Evolutionary conservation across 2,797 vertebrate genomes (phyloP).

Genomic region (Falco biarmicus): DNA sequence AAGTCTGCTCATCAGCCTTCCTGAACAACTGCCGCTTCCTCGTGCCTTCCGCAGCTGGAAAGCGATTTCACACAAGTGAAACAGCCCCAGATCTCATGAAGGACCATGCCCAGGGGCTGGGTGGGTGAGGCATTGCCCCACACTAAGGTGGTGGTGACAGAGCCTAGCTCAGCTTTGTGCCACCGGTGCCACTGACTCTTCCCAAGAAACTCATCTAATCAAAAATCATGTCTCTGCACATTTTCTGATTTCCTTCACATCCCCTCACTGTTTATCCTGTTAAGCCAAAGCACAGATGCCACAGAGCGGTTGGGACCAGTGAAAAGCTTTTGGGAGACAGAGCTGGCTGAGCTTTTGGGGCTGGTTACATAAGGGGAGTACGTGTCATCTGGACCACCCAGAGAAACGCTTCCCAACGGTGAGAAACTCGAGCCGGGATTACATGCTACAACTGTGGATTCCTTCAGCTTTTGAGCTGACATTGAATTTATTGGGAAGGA

Average conservation of each 20-base stretch:
- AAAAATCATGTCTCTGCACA: neutral
- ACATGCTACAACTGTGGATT: neutral
- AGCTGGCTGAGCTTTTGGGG: neutral
- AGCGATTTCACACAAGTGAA: accelerated
- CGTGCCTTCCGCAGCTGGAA: accelerated
- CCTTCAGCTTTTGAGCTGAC: conserved; percentile 34
- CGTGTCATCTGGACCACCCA: neutral
- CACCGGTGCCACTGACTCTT: neutral
- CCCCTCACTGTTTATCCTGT: accelerated
- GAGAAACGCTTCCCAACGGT: conserved; percentile 18
- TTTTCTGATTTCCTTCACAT: neutral
- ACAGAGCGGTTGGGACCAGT: neutral
- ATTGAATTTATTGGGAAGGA: neutral
- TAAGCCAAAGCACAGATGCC: neutral
- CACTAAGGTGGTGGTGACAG: neutral
- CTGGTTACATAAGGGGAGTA: neutral
- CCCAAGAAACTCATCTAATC: neutral
- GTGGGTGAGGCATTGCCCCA: neutral
- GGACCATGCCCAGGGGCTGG: neutral
- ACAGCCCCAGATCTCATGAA: neutral
- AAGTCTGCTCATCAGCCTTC: neutral
- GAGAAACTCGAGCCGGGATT: conserved; percentile 24
- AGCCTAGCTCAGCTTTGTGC: neutral
- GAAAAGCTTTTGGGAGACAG: neutral
- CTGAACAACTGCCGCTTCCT: accelerated